Evolutionary conservation across 2,888 invertebrate species (phyloP), one percentile per base, ranked within the genome.

Genomic region (Mongoloraphidia duomilia): DNA sequence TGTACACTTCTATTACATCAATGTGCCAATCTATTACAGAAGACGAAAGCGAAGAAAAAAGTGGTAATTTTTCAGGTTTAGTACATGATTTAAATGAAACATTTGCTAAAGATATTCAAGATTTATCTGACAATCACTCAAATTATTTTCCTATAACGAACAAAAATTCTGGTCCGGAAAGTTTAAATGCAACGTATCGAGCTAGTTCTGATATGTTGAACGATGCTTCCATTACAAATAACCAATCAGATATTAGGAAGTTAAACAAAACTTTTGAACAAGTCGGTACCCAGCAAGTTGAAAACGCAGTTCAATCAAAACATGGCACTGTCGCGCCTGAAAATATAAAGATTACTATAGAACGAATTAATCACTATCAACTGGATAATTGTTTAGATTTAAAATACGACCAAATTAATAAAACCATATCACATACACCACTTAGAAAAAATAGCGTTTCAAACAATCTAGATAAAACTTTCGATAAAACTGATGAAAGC

Each of bases 1-100:
- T 48, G 37, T 48, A 35, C 13, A 43, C 37, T 37, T 48, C 48
- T 11, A 43, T 41, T 17, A 42, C 48, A 35, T 48, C 48, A 8
- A 37, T 37, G 12, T 38, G 38, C 11, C 13, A 14, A 37, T 38
- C 46, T 36, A 13, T 46, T 13, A 37, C 12, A 8, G 9, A 35
- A 37, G 17, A 11, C 6, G 12, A 12, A n/a, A 17, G 11, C 17
- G 46, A 46, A n/a, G 14, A 37, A 11, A 17, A 36, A 38, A 33
- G 14, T 17, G 37, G 38, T 8, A 13, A 14, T 10, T 37, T 13
- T 12, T 14, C 36, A 8, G 14, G 13, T 13, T 40, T 40, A 13
- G 40, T 40, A 14, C 9, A 9, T 14, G 40, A 17, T 40, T 14
- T 40, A 6, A 17, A 42, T 33, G 42, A 33, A 17, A 42, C 42